phyloP scores from a whole-genome alignment of 2,113 vertebrate genomes.

The Pseudorhombus dupliciocellatus region DNA sequence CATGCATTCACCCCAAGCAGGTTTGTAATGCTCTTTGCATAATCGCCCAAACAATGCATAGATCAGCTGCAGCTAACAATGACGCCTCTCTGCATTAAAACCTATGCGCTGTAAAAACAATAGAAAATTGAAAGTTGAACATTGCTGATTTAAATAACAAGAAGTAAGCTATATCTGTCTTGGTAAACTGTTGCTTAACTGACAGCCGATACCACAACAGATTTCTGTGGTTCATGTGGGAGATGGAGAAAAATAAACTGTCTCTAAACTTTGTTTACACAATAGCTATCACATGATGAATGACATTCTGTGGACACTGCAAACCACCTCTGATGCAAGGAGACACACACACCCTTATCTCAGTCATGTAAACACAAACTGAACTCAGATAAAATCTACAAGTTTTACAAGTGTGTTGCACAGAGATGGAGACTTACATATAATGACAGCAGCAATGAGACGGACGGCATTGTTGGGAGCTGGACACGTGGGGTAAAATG shows the following conservation, averaged over 20 bases:
- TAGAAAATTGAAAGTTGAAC: too few species aligned
- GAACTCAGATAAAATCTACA: neutral
- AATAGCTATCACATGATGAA: neutral
- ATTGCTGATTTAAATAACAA: too few species aligned
- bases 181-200: too few species aligned
- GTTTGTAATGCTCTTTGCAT: neutral
- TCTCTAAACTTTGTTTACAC: neutral
- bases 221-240: too few species aligned
- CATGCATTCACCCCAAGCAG: neutral
- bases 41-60: neutral
- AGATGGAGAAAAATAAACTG: neutral
- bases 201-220: too few species aligned
- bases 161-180: too few species aligned
- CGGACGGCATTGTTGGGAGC: constrained; percentile 78
- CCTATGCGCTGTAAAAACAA: too few species aligned
- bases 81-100: too few species aligned
- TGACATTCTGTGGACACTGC: too few species aligned
- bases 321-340: too few species aligned
- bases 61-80: too few species aligned
- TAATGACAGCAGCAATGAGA: constrained; percentile 82
- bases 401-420: neutral
- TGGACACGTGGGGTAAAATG: constrained; percentile 79
- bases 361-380: neutral
- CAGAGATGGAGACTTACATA: constrained; percentile 70
- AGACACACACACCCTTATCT: neutral